These are phyloP conservation scores for Tragopan temminckii DNA, from an alignment of 2,797 vertebrate genomes.

Conservation along the genomic window DNA sequence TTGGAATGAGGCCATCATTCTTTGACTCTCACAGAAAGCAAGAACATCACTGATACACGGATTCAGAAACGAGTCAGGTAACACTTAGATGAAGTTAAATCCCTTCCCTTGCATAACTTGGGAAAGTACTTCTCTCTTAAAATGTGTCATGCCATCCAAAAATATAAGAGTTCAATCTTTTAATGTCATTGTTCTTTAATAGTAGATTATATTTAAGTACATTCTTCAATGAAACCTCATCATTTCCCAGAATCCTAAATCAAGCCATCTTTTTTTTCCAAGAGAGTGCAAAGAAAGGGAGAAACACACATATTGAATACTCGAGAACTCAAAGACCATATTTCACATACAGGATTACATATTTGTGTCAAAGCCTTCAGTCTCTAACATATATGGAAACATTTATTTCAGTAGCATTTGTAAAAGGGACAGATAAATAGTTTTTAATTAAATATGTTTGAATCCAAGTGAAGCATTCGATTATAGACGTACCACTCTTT, in stretches of 20 bases:
- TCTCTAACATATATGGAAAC: background rate
- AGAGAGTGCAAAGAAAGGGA: background rate
- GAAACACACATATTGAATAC: background rate
- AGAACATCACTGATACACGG: background rate
- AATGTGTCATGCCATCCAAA: background rate
- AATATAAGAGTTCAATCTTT: background rate
- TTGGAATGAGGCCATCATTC: background rate
- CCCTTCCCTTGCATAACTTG: background rate
- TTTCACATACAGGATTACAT: background rate
- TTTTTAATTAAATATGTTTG: background rate
- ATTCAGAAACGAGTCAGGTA: background rate
- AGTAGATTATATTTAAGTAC: background rate
- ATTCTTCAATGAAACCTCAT: background rate
- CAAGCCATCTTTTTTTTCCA: background rate
- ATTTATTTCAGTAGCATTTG: background rate
- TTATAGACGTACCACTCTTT: background rate
- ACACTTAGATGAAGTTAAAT: background rate
- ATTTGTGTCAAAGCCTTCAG: background rate
- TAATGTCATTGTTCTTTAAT: background rate
- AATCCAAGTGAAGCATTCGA: background rate
- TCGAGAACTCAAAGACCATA: background rate
- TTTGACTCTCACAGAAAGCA: background rate
- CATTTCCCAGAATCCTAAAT: background rate
- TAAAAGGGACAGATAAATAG: background rate
- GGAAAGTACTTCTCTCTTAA: background rate